Evolutionary conservation across 2,888 invertebrate species (phyloP), one percentile per base, ranked within the genome.

Genomic region (Ectemnius continuus): DNA sequence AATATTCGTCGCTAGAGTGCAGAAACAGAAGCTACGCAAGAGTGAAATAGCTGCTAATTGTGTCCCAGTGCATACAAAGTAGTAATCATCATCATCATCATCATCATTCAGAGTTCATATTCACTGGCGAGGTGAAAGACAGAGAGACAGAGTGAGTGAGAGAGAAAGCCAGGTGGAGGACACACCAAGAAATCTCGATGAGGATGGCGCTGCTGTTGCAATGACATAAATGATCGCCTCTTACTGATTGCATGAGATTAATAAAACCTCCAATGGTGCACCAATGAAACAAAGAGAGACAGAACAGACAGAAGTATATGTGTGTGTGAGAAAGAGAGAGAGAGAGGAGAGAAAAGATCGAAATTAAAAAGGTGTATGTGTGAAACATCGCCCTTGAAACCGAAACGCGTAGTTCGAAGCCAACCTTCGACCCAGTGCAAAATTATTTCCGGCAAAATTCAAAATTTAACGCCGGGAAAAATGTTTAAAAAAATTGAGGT

Each of bases 261-360:
- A 8, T 36, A 8, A 11, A 36, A 36, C 36, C 36, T 36, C 36
- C 1, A 36, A 11, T 36, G 36, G 36, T 36, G 36, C 36, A 36
- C 8, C 36, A 36, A 36, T 8, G 36, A 36, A 36, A 36, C 36
- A 36, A 11, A 36, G 36, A 28, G 3, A 36, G 36, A 36, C 8
- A 36, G 36, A 23, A 23, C 2, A 23, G 23, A 23, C 3, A 23
- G 23, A 23, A 23, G 23, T 23, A 3, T 47, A 2, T 47, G 47
- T 52, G 52, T 52, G 52, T 52, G 16, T 52, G 52, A n/a, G 52
- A n/a, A 16, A n/a, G 52, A n/a, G 52, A n/a, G 52, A 16, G n/a
- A 36, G 36, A 36, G 36, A 36, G 36, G 36, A 36, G 36, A 36
- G 36, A 36, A 36, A 52, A 16, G n/a, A 14, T 52, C 52, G 52